Evolutionary conservation across 1,140 invertebrate species (phyloP).

Genomic region (Rhopalosiphum maidis): DNA sequence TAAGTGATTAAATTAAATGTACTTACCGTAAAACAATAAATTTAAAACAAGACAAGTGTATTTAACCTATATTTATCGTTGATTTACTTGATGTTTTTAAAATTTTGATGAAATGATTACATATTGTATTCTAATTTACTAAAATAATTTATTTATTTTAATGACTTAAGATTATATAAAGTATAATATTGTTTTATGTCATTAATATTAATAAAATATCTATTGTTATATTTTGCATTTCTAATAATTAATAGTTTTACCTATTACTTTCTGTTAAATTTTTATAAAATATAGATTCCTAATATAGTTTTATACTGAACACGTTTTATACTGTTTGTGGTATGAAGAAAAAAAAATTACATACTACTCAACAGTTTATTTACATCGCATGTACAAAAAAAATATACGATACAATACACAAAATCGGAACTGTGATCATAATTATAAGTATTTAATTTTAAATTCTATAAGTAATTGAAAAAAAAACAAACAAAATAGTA

Average conservation of each 20-base stretch:
- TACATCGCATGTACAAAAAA: conserved; percentile 55
- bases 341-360: conserved; percentile 22
- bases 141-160: neutral
- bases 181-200: conserved; percentile 30
- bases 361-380: conserved; percentile 57
- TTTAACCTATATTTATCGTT: neutral
- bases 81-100: conserved; percentile 1
- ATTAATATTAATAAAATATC: conserved; percentile 5
- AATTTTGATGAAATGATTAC: conserved; percentile 8
- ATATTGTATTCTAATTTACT: conserved; percentile 29
- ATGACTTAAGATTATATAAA: conserved; percentile 26
- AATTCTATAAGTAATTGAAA: conserved; percentile 30
- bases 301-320: conserved; percentile 29
- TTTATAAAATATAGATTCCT: neutral
- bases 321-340: conserved; percentile 24
- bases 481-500: conserved; percentile 21
- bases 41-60: neutral
- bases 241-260: neutral
- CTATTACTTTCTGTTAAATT: neutral
- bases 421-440: conserved; percentile 35
- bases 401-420: conserved; percentile 52
- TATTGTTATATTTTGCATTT: neutral
- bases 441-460: conserved; percentile 50
- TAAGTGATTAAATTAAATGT: neutral
- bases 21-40: neutral